Percentiles rank a stretch among this genome's conserved stretches.
Evolutionary conservation across 2,113 vertebrate species (phyloP).

Genomic region (Stigmatopora argus): DNA sequence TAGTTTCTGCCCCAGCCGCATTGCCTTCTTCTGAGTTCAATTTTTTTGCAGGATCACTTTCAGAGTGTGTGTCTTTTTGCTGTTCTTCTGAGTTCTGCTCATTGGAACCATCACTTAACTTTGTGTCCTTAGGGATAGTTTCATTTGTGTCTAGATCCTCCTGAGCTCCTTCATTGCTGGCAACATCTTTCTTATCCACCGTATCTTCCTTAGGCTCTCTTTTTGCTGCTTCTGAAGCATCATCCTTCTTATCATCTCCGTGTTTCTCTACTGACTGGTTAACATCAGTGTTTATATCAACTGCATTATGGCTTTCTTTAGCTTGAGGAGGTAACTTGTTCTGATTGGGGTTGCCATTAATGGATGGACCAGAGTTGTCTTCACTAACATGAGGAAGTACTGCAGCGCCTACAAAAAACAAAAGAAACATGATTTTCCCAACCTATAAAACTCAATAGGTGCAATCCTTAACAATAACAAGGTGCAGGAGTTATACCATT

Average conservation of each 20-base stretch:
- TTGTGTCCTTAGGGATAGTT: not conserved
- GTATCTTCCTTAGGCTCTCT: not conserved
- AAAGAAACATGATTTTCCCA: not conserved
- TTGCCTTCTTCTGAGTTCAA: not conserved
- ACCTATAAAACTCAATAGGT: not conserved
- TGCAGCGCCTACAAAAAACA: not conserved
- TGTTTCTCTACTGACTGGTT: not conserved
- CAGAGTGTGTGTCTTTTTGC: not conserved
- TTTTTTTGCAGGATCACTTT: not conserved
- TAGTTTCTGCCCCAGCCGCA: not conserved
- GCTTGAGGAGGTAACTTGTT: not conserved
- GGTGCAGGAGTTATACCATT: not conserved
- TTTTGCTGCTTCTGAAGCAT: not conserved
- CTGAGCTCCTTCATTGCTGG: not conserved
- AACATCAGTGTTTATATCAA: not conserved
- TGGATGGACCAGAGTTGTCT: not conserved
- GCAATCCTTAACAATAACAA: not conserved
- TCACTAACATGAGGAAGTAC: not conserved
- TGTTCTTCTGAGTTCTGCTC: accelerated
- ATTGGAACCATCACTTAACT: not conserved
- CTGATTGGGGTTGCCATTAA: no score
- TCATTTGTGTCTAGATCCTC: not conserved
- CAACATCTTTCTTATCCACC: not conserved
- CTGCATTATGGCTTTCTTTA: not conserved
- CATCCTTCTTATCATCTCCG: not conserved